Evolutionary conservation across 2,888 invertebrate species (phyloP).

Genomic region (Teleiodes luculella): DNA sequence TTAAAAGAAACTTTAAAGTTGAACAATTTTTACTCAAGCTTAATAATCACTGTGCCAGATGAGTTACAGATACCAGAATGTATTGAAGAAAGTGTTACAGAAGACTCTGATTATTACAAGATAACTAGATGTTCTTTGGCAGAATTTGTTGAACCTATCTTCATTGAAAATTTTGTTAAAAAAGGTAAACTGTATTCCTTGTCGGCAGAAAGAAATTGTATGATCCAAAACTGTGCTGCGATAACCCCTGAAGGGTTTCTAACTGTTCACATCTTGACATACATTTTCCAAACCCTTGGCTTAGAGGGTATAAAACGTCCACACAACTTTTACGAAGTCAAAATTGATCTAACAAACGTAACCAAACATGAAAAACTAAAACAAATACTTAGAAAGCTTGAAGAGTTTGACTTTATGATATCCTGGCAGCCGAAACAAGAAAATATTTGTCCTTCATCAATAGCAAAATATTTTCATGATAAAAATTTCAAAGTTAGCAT

Average conservation of each 20-base stretch:
- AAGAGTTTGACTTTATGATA: conserved; percentile 48
- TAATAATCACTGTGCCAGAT: conserved; percentile 62
- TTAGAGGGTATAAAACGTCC: conserved; percentile 58
- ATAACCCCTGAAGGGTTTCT: conserved; percentile 59
- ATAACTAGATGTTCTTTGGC: conserved; percentile 44
- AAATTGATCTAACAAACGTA: conserved; percentile 46
- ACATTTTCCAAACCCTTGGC: conserved; percentile 61
- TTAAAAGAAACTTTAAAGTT: conserved; percentile 39
- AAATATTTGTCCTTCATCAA: conserved; percentile 60
- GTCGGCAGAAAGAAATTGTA: conserved; percentile 49
- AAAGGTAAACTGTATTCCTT: conserved; percentile 55
- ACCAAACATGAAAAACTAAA: conserved; percentile 39
- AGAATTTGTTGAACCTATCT: conserved; percentile 50
- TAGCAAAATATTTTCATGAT: conserved; percentile 64
- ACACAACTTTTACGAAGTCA: conserved; percentile 53
- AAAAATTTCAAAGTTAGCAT: conserved; percentile 41
- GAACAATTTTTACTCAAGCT: conserved; percentile 61
- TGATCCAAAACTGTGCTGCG: conserved; percentile 55
- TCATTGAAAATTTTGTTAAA: conserved; percentile 60
- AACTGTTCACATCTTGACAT: conserved; percentile 50
- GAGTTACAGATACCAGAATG: conserved; percentile 47
- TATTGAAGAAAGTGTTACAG: conserved; percentile 46
- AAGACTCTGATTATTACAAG: conserved; percentile 62
- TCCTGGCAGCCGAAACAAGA: conserved; percentile 56
- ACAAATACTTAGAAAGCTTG: conserved; percentile 43